Evolutionary conservation across 2,797 vertebrate genomes (phyloP).

Genomic region (Vespertilio murinus): DNA sequence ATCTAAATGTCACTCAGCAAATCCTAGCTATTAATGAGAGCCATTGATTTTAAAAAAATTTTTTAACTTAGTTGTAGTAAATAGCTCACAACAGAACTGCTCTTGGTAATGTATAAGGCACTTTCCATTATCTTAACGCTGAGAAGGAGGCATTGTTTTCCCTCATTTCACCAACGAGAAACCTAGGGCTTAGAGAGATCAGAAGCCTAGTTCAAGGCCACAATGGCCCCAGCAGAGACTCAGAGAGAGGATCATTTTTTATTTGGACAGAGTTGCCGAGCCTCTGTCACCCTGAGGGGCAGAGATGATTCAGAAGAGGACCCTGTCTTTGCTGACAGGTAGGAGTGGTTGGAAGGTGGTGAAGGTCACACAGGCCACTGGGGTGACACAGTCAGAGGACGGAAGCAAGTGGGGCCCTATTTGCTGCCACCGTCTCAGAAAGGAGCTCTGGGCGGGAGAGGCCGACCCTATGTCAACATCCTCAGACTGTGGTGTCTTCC

Average conservation of each 20-base stretch:
- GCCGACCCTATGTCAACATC: not conserved
- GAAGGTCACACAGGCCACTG: not conserved
- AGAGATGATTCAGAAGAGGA: not conserved
- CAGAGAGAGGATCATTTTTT: not conserved
- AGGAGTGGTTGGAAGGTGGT: no score
- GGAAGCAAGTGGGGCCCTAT: no score
- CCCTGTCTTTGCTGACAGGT: not conserved
- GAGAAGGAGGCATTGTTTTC: not conserved
- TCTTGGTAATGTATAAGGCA: constrained; percentile 20
- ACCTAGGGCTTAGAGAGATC: not conserved
- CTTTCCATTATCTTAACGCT: constrained; percentile 24
- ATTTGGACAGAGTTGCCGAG: not conserved
- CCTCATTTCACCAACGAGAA: not conserved
- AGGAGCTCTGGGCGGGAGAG: not conserved
- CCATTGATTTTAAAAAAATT: not conserved
- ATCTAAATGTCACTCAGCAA: constrained; percentile 34
- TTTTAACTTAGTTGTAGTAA: constrained; percentile 20
- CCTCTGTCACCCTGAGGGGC: not conserved
- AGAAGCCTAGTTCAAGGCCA: not conserved
- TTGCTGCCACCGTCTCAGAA: not conserved
- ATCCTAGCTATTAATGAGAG: constrained; percentile 52
- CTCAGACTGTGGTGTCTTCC: not conserved
- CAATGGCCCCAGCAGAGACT: not conserved
- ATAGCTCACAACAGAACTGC: not conserved
- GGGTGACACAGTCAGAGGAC: not conserved